A percentile compares a stretch with the other conserved stretches of the same genome.
Conservation (phyloP, 2,888 invertebrate genomes). For the Drosophila demipolita region DNA sequence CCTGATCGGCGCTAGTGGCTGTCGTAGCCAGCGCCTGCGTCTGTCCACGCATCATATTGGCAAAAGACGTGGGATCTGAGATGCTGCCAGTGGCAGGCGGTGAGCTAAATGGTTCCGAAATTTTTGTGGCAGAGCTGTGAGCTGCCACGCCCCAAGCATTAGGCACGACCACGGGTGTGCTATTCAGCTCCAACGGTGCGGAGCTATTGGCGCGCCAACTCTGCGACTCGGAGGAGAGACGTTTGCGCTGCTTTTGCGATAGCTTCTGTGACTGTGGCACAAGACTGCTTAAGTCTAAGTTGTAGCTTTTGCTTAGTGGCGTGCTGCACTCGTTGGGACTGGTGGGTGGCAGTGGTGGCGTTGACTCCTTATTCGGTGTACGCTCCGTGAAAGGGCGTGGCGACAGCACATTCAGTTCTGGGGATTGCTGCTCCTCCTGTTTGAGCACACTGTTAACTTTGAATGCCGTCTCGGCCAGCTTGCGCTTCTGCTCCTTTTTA, state of each 20-base stretch:
- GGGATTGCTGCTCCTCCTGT: conserved; percentile 85
- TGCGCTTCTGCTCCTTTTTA: conserved; percentile 85
- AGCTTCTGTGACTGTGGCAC: conserved; percentile 84
- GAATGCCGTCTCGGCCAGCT: conserved; percentile 63
- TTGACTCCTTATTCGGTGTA: conserved; percentile 48
- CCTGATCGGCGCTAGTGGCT: conserved; percentile 24
- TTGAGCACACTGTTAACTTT: conserved; percentile 85
- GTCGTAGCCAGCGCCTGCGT: conserved; percentile 12
- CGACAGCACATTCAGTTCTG: conserved; percentile 83
- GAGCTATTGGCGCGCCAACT: conserved; percentile 68
- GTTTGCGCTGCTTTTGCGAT: conserved; percentile 87
- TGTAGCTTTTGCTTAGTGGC: conserved; percentile 63
- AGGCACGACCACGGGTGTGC: conserved; percentile 65
- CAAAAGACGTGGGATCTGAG: conserved; percentile 80
- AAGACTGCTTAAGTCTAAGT: conserved; percentile 80
- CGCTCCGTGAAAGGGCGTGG: conserved; percentile 63
- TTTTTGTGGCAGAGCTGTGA: conserved; percentile 33
- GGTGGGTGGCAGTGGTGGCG: conserved; percentile 31
- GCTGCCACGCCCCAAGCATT: conserved; percentile 79
- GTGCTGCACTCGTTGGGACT: conserved; percentile 44
- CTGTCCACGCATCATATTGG: conserved; percentile 79
- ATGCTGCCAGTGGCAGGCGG: conserved; percentile 70
- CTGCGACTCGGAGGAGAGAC: conserved; percentile 85
- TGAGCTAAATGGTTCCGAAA: conserved; percentile 40
- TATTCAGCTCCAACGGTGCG: conserved; percentile 27